Percentiles rank a stretch among this genome's conserved stretches.
Evolutionary conservation across 2,113 vertebrate species (phyloP).

Genomic region (Meleagris gallopavo): DNA sequence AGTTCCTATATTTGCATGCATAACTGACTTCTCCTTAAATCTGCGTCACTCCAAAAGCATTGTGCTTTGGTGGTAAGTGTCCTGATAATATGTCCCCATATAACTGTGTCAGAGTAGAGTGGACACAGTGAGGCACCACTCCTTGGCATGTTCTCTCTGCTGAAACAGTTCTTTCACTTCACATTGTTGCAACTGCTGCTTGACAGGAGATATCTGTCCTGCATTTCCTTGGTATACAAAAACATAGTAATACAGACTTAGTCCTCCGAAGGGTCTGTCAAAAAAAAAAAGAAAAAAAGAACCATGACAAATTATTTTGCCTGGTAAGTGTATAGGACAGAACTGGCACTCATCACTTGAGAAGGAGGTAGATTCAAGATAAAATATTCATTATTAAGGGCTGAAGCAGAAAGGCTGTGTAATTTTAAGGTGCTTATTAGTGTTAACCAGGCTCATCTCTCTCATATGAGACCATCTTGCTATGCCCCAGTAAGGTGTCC

Average conservation of each 20-base stretch:
- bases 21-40: not conserved
- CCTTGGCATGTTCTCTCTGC: not conserved
- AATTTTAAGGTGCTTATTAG: not conserved
- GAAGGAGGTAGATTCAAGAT: not conserved
- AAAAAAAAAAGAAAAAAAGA: not conserved
- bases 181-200: not conserved
- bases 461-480: not conserved
- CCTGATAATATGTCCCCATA: not conserved
- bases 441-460: not conserved
- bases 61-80: not conserved
- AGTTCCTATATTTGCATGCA: not conserved
- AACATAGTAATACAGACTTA: accelerated
- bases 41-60: not conserved
- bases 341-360: not conserved
- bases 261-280: not conserved
- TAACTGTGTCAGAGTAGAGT: not conserved
- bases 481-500: not conserved
- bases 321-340: not conserved
- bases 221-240: not conserved
- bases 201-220: not conserved
- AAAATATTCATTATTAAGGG: not conserved
- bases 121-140: accelerated
- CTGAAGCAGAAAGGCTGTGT: not conserved
- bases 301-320: not conserved
- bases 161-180: not conserved